Conservation (phyloP, 2,888 invertebrate species). For the Drosophila mulleri region DNA sequence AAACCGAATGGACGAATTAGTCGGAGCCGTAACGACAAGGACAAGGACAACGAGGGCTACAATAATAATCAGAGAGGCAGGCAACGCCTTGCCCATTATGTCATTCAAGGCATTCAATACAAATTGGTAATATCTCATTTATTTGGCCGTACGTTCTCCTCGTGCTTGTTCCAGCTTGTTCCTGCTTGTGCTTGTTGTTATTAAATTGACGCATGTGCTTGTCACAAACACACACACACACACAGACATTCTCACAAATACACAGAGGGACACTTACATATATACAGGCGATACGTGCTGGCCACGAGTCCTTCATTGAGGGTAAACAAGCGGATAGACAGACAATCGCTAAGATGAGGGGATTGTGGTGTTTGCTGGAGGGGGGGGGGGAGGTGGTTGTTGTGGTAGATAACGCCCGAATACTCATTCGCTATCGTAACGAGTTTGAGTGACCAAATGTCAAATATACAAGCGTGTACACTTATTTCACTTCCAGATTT, state of each 20-base stretch:
- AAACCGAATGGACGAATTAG: conserved; percentile 13
- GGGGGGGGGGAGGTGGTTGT: too few relatives aligned
- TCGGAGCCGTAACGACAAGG: conserved; percentile 38
- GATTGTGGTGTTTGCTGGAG: too few relatives aligned
- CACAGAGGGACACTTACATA: conserved; percentile 52
- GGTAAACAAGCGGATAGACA: conserved; percentile 25
- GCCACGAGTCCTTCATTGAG: conserved; percentile 51
- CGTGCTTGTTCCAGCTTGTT: conserved; percentile 22
- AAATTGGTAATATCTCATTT: conserved; percentile 80
- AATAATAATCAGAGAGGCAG: conserved; percentile 23
- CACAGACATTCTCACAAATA: conserved; percentile 10
- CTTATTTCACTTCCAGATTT: conserved; percentile 79
- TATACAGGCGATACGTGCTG: conserved; percentile 50
- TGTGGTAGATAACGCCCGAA: conserved; percentile 8
- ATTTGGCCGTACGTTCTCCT: conserved; percentile 51
- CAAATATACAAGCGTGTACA: conserved; percentile 73
- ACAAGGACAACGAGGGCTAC: conserved; percentile 13
- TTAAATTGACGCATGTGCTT: conserved; percentile 69
- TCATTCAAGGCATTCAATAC: conserved; percentile 73
- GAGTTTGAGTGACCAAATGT: conserved; percentile 76
- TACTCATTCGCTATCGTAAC: conserved; percentile 53
- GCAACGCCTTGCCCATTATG: conserved; percentile 63
- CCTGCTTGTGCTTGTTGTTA: conserved; percentile 48
- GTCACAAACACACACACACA: conserved; percentile 47
- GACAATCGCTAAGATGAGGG: conserved; percentile 7